Evolutionary conservation across 2,888 invertebrate species (phyloP).

Genomic region (Dugesia japonica): DNA sequence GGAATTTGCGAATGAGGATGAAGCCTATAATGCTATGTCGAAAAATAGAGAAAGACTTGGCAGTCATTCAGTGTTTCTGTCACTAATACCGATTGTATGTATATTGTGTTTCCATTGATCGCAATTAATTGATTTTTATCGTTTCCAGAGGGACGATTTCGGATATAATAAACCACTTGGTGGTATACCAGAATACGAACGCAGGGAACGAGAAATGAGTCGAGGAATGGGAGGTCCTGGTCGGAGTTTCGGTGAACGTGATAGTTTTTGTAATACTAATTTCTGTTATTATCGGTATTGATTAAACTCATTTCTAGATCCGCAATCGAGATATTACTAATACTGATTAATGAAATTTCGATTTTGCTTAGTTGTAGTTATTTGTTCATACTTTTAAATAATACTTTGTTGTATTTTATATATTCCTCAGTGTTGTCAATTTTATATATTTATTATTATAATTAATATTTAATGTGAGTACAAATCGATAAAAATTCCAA

Average conservation of each 20-base stretch:
- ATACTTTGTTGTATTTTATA: no score
- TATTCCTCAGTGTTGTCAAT: no score
- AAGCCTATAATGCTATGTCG: background rate
- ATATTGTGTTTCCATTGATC: no score
- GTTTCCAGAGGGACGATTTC: background rate
- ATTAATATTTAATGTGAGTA: no score
- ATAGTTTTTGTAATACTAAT: background rate
- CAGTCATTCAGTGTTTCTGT: background rate
- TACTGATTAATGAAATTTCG: no score
- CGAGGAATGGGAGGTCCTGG: background rate
- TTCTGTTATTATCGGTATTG: background rate
- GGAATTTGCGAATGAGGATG: background rate
- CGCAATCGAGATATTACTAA: conserved; percentile 6
- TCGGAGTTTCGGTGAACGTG: background rate
- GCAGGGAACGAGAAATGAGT: background rate
- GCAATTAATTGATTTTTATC: background rate
- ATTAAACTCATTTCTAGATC: background rate
- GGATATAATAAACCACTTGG: background rate
- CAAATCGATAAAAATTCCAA: no score
- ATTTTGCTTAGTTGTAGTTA: no score
- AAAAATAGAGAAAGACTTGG: background rate
- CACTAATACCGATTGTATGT: background rate
- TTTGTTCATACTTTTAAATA: no score
- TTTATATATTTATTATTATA: no score
- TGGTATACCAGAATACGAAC: background rate